Evolutionary conservation across 2,797 vertebrate species (phyloP).

Genomic region (Melanotaenia trifasciata): DNA sequence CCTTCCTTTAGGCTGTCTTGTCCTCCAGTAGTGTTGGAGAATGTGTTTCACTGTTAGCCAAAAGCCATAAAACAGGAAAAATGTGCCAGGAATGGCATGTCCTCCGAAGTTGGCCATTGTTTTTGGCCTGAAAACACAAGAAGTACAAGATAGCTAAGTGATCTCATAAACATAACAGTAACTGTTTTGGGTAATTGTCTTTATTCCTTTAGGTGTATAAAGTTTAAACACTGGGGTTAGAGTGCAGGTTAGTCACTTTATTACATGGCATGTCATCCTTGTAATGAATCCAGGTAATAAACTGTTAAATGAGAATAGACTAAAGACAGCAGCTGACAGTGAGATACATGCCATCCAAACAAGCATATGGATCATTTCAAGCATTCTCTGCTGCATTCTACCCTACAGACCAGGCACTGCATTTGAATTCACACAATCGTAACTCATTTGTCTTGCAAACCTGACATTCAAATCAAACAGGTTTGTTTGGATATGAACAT

Average conservation of each 20-base stretch:
- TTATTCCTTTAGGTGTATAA: neutral
- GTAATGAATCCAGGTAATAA: neutral
- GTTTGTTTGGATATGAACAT: neutral
- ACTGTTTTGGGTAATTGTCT: neutral
- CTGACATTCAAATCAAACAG: conserved; percentile 36
- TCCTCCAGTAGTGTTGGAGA: conserved; percentile 81
- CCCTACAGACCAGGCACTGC: neutral
- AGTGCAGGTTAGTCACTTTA: conserved; percentile 11
- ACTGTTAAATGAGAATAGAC: neutral
- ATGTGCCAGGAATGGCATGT: conserved; percentile 92
- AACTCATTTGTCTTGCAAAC: conserved; percentile 65
- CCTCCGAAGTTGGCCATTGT: conserved; percentile 97
- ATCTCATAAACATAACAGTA: neutral
- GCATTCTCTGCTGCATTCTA: neutral
- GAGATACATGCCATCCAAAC: neutral
- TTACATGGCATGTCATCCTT: conserved; percentile 3
- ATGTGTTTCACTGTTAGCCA: conserved; percentile 90
- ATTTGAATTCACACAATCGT: neutral
- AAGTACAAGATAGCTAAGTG: neutral
- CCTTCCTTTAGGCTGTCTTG: conserved; percentile 55
- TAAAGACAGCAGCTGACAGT: neutral
- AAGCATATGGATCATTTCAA: neutral
- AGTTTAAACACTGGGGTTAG: neutral
- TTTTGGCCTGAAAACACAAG: conserved; percentile 47
- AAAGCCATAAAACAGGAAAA: conserved; percentile 91